Evolutionary conservation across 2,797 vertebrate genomes (phyloP).

Genomic region (Sebastes variabilis): DNA sequence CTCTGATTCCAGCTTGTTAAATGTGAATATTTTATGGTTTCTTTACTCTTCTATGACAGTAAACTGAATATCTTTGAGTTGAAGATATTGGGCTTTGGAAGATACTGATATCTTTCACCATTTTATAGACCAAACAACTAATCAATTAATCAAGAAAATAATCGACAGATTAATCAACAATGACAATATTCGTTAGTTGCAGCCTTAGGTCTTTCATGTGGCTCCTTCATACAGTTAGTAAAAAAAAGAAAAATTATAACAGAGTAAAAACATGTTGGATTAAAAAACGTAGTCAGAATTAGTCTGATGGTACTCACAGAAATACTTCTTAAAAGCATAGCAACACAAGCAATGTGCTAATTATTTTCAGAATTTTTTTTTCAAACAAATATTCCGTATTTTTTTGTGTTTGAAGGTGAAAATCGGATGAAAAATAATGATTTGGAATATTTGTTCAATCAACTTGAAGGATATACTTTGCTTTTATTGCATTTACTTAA

Average conservation of each 20-base stretch:
- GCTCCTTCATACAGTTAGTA: background rate
- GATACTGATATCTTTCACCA: too few relatives aligned
- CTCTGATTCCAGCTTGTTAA: fast-evolving
- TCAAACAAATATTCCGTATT: background rate
- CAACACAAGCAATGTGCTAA: background rate
- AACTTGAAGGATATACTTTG: background rate
- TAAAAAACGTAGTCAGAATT: background rate
- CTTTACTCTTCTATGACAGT: too few relatives aligned
- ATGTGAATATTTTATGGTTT: too few relatives aligned
- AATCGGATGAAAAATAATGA: background rate
- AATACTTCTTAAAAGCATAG: background rate
- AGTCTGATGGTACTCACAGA: background rate
- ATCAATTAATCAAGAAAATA: too few relatives aligned
- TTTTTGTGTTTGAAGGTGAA: background rate
- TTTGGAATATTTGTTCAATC: background rate
- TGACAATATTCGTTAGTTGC: background rate
- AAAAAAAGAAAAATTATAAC: background rate
- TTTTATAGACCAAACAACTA: too few relatives aligned
- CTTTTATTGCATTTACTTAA: background rate
- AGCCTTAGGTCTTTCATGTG: background rate
- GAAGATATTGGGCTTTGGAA: fast-evolving
- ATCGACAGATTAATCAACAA: too few relatives aligned
- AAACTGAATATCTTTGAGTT: too few relatives aligned
- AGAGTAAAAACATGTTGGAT: background rate
- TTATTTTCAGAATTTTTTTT: background rate